Evolutionary conservation across 2,797 vertebrate genomes (phyloP), one percentile per base, ranked within the genome.

Genomic region (Gadopsis bispinosus): DNA sequence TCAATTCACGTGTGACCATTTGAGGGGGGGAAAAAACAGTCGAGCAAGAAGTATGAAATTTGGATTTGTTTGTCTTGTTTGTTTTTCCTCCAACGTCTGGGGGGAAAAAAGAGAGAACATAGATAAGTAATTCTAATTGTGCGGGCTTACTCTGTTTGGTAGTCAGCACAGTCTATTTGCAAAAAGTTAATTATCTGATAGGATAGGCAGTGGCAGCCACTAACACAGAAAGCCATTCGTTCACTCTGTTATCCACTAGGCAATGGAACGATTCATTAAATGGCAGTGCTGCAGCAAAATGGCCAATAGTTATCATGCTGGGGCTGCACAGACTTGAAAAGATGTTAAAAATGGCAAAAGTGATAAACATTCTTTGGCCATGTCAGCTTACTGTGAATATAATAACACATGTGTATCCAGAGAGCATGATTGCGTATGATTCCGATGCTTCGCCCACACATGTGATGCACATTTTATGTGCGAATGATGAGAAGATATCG

Each of bases 181-280:
- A 93, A 93, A 95, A 96, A 96, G 92, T 95, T 96, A 97, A 97
- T 96, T 96, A 96, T 95, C 95, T 96, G 94, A 95, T 96, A 96
- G 95, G 93, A 95, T 95, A 95, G 84, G 93, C 80, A 73, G 86
- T 90, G 90, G 91, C 92, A 95, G 95, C 92, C 91, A 91, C 87
- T 92, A 93, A 95, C 93, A 95, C 88, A 92, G 90, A 94, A 94
- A 94, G 84, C 86, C 88, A 92, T 88, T 93, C 83, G 72, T 94
- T 91, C 92, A 83, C 94, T 95, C 94, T 93, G 95, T 95, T 95
- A 95, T 95, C 95, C 92, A 92, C 87, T n/a, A 84, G 83, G 90
- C 92, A 92, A 92, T 90, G 90, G 95, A 95, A 87, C 73, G 84
- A 94, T 94, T 85, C 90, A 93, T 94, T 95, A 95, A 94, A 96